Percentiles rank a stretch among this genome's conserved stretches.
Evolutionary conservation across 1,140 invertebrate genomes (phyloP).

Genomic region (Saccostrea cuccullata): DNA sequence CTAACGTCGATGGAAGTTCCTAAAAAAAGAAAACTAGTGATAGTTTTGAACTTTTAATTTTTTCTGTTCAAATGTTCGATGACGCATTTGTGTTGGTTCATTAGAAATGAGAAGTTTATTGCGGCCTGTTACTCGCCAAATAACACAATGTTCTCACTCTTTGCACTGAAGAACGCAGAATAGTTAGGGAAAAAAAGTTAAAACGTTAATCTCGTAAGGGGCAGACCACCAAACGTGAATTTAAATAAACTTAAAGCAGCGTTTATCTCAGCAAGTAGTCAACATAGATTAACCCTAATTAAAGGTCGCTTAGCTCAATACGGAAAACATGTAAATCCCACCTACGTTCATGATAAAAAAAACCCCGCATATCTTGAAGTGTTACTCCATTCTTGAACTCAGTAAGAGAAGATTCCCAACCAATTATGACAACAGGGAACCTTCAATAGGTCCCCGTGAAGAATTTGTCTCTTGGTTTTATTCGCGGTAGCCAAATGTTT

Average conservation of each 20-base stretch:
- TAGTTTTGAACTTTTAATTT: neutral
- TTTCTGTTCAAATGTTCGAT: neutral
- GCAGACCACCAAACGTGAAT: conserved; percentile 34
- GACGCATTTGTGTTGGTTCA: conserved; percentile 19
- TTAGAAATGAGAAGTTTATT: neutral
- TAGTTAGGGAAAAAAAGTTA: conserved; percentile 5
- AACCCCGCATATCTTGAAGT: conserved; percentile 28
- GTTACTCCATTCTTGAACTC: conserved; percentile 29
- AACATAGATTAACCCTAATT: conserved; percentile 36
- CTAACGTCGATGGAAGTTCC: neutral
- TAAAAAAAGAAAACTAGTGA: neutral
- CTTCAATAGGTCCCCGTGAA: neutral
- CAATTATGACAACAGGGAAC: conserved; percentile 35
- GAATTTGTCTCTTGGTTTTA: neutral
- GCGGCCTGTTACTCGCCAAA: neutral
- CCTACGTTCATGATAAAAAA: conserved; percentile 26
- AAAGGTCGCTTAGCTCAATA: conserved; percentile 35
- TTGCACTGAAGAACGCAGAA: neutral
- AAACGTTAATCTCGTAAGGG: conserved; percentile 29
- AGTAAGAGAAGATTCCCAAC: neutral
- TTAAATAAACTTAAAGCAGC: conserved; percentile 29
- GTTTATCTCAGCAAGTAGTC: conserved; percentile 35
- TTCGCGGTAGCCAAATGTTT: neutral
- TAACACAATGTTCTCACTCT: neutral
- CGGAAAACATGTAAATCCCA: conserved; percentile 32